Conservation (phyloP, 1,140 invertebrate genomes). For the Drosophila repleta region DNA sequence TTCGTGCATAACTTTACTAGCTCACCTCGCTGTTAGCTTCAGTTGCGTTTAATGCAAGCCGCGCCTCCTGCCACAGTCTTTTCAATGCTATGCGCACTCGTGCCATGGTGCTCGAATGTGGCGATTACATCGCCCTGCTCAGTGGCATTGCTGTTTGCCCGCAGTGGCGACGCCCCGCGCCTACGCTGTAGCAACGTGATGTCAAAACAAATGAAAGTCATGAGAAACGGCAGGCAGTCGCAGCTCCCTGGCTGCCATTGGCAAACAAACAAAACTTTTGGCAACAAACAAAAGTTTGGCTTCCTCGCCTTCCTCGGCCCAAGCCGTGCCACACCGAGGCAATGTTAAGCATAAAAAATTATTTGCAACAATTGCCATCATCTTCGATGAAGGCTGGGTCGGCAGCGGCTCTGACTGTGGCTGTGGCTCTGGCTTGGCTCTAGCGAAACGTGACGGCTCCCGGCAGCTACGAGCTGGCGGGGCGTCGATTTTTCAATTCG, state of each 20-base stretch:
- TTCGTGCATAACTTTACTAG: background rate
- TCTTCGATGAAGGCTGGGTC: slow-evolving; percentile 34
- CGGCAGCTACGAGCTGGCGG: slow-evolving; percentile 31
- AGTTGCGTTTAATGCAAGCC: slow-evolving; percentile 39
- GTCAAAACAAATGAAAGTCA: slow-evolving; percentile 81
- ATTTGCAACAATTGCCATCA: slow-evolving; percentile 81
- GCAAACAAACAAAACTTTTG: slow-evolving; percentile 77
- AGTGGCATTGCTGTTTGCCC: slow-evolving; percentile 1
- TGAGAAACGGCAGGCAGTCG: slow-evolving; percentile 57
- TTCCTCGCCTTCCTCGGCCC: background rate
- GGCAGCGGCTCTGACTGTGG: background rate
- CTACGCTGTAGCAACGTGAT: slow-evolving; percentile 66
- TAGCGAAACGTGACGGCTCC: slow-evolving; percentile 70
- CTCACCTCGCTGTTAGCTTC: slow-evolving; percentile 7
- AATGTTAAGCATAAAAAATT: slow-evolving; percentile 73
- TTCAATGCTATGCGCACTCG: slow-evolving; percentile 39
- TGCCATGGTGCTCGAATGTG: slow-evolving; percentile 51
- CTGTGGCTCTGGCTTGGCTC: background rate
- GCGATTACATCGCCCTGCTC: slow-evolving; percentile 47
- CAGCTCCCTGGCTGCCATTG: slow-evolving; percentile 37
- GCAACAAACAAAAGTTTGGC: slow-evolving; percentile 62
- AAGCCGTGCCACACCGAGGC: slow-evolving; percentile 34
- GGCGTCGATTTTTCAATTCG: slow-evolving; percentile 64
- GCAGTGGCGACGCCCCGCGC: background rate
- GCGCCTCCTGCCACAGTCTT: slow-evolving; percentile 12